Base-by-base conservation (phyloP, 1,140 invertebrate species). In the Drosophila saltans region DNA sequence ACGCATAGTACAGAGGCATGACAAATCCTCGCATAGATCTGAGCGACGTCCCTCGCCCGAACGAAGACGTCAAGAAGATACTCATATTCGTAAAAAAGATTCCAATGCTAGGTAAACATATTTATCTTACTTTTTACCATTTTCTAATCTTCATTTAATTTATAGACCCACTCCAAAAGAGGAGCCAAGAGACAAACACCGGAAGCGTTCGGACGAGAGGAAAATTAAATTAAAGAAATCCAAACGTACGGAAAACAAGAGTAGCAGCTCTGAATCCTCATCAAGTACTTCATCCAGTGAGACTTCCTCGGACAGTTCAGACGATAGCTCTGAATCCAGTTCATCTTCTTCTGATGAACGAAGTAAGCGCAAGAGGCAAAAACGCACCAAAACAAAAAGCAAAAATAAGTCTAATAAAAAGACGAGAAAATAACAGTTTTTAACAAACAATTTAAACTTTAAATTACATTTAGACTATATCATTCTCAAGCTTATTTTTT, bases 351-450 rank as follows among this genome's bases (percentile, higher is more conserved):
- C 82, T 0, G 72, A 84, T 11, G 78, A 84, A 7, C 84, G 67
- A 10, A 69, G 59, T 7, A 89, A 84, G 33, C 83, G 60, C 41
- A 83, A 75, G 26, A 88, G 75, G 33, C 36, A 64, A 10, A 80
- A 88, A 33, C 72, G 69, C 3, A 26, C 48, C 6, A 81, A 78
- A 7, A 21, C 81, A 1, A 91, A 81, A 21, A 74, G 71, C 33
- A 86, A 77, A 45, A 69, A 70, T 41, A 90, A 90, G 45, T 75
- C 82, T 0, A 82, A 90, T 55, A 90, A 75, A 40, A 90, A 84
- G 56, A 72, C 75, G 55, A 72, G 64, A 2, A 85, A 85, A 76
- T 84, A 90, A 79, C 59, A 40, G 16, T 48, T 48, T 21, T 26
- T 7, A 62, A 59, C 52, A 41, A 55, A 30, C n/a, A 7, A 63